Evolutionary conservation across 2,888 invertebrate genomes (phyloP), one percentile per base, ranked within the genome.

Genomic region (Eledone cirrhosa): DNA sequence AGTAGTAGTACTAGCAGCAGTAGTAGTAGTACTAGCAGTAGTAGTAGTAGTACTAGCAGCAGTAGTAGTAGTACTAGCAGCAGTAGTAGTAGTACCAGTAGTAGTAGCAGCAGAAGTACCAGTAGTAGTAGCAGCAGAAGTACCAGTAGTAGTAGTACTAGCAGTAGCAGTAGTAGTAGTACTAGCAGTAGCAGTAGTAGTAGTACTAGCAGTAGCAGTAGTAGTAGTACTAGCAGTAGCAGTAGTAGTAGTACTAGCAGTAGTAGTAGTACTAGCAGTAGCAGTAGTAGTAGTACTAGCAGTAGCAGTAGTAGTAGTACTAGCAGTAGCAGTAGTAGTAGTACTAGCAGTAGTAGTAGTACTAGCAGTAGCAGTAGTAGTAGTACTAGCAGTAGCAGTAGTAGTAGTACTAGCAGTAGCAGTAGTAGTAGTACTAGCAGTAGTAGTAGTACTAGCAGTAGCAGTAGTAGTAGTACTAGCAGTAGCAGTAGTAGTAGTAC

Each of bases 101-200:
- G 77, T 78, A 76, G 77, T 78, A 78, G 77, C 48, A 76, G 77
- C 48, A 53, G 78, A 78, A 78, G 78, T 67, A 63, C 65, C 63
- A 79, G 78, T 77, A 77, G 78, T 77, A 78, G 78, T 78, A 78
- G 78, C 29, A 53, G 47, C 75, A 41, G 24, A 78, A 78, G 11
- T 27, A 79, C 48, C 48, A 76, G 77, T 76, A 76, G 48, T 59
- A 76, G 77, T 76, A 76, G 77, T 69, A 69, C 22, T 69, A 69
- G 72, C 24, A 76, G 77, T 76, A 76, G 77, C 48, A 76, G 77
- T 76, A 78, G 78, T 78, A 78, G 78, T 78, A 78, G 78, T 78
- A 78, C n/a, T 79, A 78, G 78, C 78, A 78, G 78, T 78, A 78
- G 78, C 78, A 78, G 78, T 78, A 78, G 78, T 78, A 78, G 78